Base-by-base conservation (phyloP, 2,113 vertebrate species). In the Phocoena phocoena region DNA sequence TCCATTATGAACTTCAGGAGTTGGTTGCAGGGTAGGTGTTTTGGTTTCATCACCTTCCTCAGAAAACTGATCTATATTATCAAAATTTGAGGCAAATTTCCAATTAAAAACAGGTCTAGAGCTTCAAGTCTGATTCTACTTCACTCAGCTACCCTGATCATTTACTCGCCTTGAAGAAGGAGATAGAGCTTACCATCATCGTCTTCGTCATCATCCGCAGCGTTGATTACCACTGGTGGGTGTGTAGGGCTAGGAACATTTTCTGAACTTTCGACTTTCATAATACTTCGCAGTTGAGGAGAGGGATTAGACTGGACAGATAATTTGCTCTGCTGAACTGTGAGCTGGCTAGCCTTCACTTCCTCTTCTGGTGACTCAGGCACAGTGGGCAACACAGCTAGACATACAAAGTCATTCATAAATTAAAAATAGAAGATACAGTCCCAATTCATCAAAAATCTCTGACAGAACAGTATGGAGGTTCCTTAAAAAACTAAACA, bases 201-300 rank as follows among this genome's bases (percentile, higher is more conserved):
- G 83, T 99, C 99, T 73, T 99, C 99, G 10, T 99, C 99, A 53
- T 99, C 99, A 90, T 99, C 99, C 3, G 99, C 99, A 93, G 99
- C 99, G 50, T 99, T 99, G 93, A 99, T 99, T 7, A 99, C 99
- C 36, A 99, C 99, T 0, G 99, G 99, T 74, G 99, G 99, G 62
- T 99, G 99, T 3, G 99, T 99, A 44, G 99, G 99, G 41, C 99
- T 99, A 0, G 99, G 99, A 1, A 99, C 99, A 0, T 99, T 99
- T 95, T 99, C 99, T 0, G 99, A 99, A 41, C 98, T 99, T 25
- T 99, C 99, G 17, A 99, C 99, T 92, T 99, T 99, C 96, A 99
- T 99, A 88, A 99, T 99, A 0, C 99, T 99, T 97, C 99, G 98
- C 87, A 99, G 98, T 97, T 99, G 99, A 0, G 99, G 99, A 36